A percentile compares a stretch with the other conserved stretches of the same genome.
These are phyloP conservation scores for Hyperoplus lanceolatus DNA, from an alignment of 2,797 vertebrate genomes.

Conservation along the genomic window DNA sequence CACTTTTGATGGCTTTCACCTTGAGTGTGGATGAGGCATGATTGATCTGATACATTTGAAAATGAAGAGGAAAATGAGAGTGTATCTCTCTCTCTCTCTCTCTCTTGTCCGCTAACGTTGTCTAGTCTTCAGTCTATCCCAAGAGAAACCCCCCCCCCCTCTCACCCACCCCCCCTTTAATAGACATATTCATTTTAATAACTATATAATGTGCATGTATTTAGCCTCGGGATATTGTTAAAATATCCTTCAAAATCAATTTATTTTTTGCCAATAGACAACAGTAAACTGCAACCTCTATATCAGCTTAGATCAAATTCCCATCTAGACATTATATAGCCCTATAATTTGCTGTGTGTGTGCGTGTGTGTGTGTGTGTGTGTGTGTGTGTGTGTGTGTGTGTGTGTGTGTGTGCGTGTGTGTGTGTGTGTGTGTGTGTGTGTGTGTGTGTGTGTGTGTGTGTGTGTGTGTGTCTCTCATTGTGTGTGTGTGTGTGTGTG, in stretches of 20 bases:
- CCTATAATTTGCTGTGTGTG: conserved; percentile 13
- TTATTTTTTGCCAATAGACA: conserved; percentile 43
- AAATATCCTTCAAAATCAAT: conserved; percentile 65
- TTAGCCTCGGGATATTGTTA: conserved; percentile 64
- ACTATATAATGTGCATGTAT: conserved; percentile 60
- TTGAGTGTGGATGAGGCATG: conserved; percentile 78
- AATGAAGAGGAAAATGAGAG: conserved; percentile 77
- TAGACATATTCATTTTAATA: conserved; percentile 78
- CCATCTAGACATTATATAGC: conserved; percentile 55
- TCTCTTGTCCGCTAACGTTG: too few relatives aligned
- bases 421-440: conserved; percentile 21
- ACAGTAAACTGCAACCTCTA: conserved; percentile 37
- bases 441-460: conserved; percentile 21
- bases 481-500: too few relatives aligned
- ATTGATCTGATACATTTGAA: conserved; percentile 79
- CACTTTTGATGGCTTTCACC: conserved; percentile 81
- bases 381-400: too few relatives aligned
- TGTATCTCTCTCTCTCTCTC: conserved; percentile 43
- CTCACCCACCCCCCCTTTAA: conserved; percentile 23
- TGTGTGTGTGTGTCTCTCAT: too few relatives aligned
- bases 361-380: too few relatives aligned
- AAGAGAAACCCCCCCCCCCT: neutral
- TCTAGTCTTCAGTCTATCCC: too few relatives aligned
- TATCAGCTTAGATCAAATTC: conserved; percentile 44
- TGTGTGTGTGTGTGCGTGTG: too few relatives aligned